Percentiles rank a stretch among this genome's conserved stretches.
Conservation (phyloP, 1,140 invertebrate species). For the Caenorhabditis brenneri region DNA sequence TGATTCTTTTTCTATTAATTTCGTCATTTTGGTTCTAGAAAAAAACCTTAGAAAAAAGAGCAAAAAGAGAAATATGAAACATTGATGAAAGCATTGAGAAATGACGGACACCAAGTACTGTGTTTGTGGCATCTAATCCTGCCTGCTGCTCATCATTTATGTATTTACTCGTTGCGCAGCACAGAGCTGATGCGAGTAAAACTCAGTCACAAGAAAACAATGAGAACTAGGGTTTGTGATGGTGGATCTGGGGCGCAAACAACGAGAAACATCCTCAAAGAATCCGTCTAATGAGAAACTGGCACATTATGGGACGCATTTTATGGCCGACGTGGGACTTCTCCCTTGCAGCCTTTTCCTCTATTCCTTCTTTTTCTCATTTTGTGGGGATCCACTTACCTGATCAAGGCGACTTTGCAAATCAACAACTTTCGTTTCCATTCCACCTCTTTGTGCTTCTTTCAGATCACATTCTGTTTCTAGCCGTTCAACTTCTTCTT, state of each 20-base stretch:
- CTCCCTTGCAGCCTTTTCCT: neutral
- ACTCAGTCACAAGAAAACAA: neutral
- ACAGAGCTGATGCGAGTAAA: neutral
- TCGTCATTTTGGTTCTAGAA: neutral
- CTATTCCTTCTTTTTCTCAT: neutral
- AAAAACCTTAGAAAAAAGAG: neutral
- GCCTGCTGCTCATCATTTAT: constrained; percentile 14
- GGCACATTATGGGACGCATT: neutral
- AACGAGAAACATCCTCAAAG: neutral
- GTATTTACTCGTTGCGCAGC: constrained; percentile 30
- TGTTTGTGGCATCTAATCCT: constrained; percentile 5
- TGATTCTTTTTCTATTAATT: too few species aligned
- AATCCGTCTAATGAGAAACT: constrained; percentile 17
- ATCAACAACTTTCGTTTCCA: constrained; percentile 7
- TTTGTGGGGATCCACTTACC: neutral
- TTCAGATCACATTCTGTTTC: constrained; percentile 29
- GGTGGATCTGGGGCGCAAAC: neutral
- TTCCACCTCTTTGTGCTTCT: constrained; percentile 25
- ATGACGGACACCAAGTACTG: neutral
- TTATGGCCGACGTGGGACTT: neutral
- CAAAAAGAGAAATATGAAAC: neutral
- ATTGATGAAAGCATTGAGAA: neutral
- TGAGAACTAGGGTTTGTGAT: neutral
- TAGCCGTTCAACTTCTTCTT: neutral
- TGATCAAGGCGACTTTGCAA: neutral